These are phyloP conservation scores for Drosophila paranaensis DNA, from an alignment of 2,888 invertebrate species.

Conservation along the genomic window DNA sequence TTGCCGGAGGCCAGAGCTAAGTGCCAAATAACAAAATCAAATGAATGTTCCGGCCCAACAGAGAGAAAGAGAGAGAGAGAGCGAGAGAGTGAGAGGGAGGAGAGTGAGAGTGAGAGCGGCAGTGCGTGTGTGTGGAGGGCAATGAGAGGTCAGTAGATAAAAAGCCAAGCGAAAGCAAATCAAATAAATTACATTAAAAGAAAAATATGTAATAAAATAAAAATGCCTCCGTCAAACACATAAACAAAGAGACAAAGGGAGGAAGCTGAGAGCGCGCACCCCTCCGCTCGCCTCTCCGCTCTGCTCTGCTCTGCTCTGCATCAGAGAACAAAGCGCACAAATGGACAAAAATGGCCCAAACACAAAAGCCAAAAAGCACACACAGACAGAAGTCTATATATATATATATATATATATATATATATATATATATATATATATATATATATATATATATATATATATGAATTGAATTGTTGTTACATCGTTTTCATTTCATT, in stretches of 20 bases:
- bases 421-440: neutral
- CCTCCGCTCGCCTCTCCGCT: too few relatives aligned
- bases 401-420: neutral
- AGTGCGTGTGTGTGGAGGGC: neutral
- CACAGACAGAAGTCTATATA: neutral
- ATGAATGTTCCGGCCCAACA: slow-evolving; percentile 55
- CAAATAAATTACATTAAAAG: slow-evolving; percentile 77
- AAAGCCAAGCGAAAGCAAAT: slow-evolving; percentile 55
- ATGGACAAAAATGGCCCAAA: slow-evolving; percentile 48
- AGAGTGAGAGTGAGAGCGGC: neutral
- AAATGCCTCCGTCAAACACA: slow-evolving; percentile 45
- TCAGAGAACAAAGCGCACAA: slow-evolving; percentile 40
- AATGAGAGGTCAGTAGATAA: slow-evolving; percentile 28
- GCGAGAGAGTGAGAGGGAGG: neutral
- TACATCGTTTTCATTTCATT: slow-evolving; percentile 23
- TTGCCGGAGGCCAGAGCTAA: slow-evolving; percentile 25
- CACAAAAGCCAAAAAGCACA: slow-evolving; percentile 32
- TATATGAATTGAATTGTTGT: slow-evolving; percentile 12
- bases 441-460: neutral
- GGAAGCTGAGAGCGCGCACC: neutral
- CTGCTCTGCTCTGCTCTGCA: slow-evolving; percentile 2
- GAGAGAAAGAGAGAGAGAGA: neutral
- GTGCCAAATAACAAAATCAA: slow-evolving; percentile 74
- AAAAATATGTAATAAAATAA: slow-evolving; percentile 76
- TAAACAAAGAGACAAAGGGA: slow-evolving; percentile 18